Conservation (phyloP, 2,113 vertebrate species). For the Pachycephala philippinensis region DNA sequence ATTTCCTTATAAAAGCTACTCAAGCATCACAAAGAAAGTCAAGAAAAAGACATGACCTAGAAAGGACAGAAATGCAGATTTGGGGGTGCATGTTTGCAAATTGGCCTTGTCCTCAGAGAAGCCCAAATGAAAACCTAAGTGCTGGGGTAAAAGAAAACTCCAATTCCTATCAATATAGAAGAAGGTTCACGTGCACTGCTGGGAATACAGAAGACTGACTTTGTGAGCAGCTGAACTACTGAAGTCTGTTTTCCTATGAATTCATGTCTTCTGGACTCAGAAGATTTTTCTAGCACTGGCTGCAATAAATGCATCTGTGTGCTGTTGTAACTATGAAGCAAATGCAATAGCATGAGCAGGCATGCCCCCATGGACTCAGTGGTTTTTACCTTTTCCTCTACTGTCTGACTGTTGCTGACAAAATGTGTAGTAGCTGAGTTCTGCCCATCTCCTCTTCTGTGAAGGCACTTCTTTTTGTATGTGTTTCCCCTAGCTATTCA, state of each 20-base stretch:
- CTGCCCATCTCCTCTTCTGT: neutral
- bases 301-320: neutral
- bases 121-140: neutral
- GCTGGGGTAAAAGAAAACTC: neutral
- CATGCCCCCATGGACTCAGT: neutral
- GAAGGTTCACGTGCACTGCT: neutral
- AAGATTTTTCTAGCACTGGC: neutral
- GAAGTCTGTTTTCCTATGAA: neutral
- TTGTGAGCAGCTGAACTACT: neutral
- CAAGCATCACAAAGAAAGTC: neutral
- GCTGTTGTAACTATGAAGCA: neutral
- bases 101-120: neutral
- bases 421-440: neutral
- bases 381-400: neutral
- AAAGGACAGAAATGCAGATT: neutral
- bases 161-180: neutral
- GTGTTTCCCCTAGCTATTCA: neutral
- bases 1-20: neutral
- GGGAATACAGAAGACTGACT: neutral
- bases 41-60: neutral
- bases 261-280: neutral
- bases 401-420: neutral
- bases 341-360: neutral
- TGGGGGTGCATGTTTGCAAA: neutral
- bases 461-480: neutral